Conservation (phyloP, 2,113 vertebrate genomes). For the Delphinus delphis region DNA sequence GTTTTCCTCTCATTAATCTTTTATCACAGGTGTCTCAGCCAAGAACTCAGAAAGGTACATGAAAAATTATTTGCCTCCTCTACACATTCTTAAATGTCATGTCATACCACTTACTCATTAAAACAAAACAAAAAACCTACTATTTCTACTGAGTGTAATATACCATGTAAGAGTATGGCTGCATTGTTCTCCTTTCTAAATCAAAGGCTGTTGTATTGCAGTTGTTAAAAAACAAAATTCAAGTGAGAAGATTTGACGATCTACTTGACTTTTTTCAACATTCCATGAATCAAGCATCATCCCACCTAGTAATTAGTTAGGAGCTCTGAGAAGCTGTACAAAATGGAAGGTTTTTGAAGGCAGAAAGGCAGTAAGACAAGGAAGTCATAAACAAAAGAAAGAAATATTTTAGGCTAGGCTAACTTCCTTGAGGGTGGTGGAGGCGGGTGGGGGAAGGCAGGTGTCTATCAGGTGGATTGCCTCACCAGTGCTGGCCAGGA, state of each 20-base stretch:
- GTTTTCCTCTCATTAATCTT: not conserved
- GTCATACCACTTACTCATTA: not conserved
- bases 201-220: not conserved
- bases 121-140: not conserved
- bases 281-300: not conserved
- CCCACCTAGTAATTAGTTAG: not conserved
- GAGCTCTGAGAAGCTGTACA: not conserved
- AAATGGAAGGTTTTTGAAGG: not conserved
- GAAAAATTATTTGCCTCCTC: not conserved
- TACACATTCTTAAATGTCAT: not conserved
- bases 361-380: not conserved
- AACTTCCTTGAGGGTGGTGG: not conserved
- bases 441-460: not conserved
- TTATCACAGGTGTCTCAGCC: not conserved
- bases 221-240: not conserved
- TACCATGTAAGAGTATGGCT: not conserved
- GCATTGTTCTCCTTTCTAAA: constrained; percentile 25
- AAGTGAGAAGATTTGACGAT: not conserved
- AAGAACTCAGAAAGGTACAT: not conserved
- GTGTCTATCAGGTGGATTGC: not conserved
- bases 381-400: not conserved
- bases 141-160: not conserved
- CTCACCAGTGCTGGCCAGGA: not conserved
- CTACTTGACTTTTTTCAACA: not conserved
- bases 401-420: not conserved